phyloP scores from a whole-genome alignment of 2,797 vertebrate genomes.

The Scyliorhinus canicula region DNA sequence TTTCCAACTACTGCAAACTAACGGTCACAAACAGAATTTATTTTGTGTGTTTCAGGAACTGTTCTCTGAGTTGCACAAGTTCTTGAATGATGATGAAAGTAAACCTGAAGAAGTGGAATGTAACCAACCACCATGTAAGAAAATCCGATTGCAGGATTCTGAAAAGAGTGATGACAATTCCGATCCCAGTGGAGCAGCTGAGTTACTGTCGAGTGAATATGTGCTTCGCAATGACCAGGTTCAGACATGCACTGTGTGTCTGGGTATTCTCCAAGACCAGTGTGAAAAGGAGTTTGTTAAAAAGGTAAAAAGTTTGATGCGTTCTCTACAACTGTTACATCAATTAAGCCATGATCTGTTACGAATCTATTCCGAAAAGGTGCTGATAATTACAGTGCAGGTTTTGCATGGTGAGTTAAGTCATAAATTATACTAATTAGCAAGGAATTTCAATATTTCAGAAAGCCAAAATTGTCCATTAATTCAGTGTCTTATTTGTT shows the following conservation, averaged over 20 bases:
- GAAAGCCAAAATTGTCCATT: background rate
- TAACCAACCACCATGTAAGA: conserved; percentile 70
- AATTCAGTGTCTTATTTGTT: background rate
- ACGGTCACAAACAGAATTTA: background rate
- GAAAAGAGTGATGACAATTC: conserved; percentile 41
- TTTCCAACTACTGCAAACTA: background rate
- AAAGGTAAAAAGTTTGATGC: conserved; percentile 12
- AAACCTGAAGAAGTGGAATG: conserved; percentile 44
- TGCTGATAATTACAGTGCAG: background rate
- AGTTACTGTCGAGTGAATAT: background rate
- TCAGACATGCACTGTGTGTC: conserved; percentile 70
- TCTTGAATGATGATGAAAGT: conserved; percentile 50
- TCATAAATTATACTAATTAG: conserved; percentile 31
- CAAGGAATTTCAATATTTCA: background rate
- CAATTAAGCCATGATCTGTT: background rate
- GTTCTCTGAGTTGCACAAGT: conserved; percentile 61
- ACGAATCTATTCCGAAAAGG: background rate
- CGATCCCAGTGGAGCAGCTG: conserved; percentile 45
- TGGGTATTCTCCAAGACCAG: conserved; percentile 82
- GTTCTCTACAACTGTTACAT: background rate
- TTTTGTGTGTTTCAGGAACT: conserved; percentile 60
- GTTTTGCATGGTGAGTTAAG: conserved; percentile 11
- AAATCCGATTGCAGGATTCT: conserved; percentile 54
- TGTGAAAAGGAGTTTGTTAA: conserved; percentile 63
- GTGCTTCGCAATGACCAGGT: conserved; percentile 3